A percentile compares a stretch with the other conserved stretches of the same genome.
Conservation (phyloP, 2,888 invertebrate species). For the Dromius quadrimaculatus region DNA sequence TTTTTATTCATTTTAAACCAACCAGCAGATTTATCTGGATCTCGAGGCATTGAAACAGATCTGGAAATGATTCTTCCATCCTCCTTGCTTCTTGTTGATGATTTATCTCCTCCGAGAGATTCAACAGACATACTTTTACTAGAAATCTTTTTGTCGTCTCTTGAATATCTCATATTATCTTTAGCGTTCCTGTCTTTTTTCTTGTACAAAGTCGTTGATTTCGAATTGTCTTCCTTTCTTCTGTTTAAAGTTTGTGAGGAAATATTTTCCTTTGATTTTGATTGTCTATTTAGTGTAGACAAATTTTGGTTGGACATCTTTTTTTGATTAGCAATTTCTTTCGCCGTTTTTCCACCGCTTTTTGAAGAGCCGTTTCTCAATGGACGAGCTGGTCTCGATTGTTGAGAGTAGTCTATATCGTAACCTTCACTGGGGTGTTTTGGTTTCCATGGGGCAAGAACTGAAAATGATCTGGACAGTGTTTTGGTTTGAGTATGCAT, state of each 20-base stretch:
- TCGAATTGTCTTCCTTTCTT: conserved; percentile 60
- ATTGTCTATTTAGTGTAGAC: conserved; percentile 67
- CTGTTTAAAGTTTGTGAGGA: conserved; percentile 59
- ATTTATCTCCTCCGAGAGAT: conserved; percentile 69
- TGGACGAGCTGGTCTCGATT: conserved; percentile 57
- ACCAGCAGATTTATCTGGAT: conserved; percentile 78
- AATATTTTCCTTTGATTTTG: conserved; percentile 64
- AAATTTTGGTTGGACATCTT: conserved; percentile 60
- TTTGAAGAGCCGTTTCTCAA: conserved; percentile 43
- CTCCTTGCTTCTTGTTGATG: conserved; percentile 59
- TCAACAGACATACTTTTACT: conserved; percentile 75
- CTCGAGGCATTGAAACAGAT: conserved; percentile 80
- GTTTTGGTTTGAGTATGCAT: conserved; percentile 76
- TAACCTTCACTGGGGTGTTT: conserved; percentile 78
- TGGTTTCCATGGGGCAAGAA: conserved; percentile 88
- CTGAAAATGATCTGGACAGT: conserved; percentile 83
- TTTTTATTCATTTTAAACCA: conserved; percentile 72
- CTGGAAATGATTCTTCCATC: conserved; percentile 70
- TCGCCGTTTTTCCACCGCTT: conserved; percentile 61
- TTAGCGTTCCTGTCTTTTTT: conserved; percentile 67
- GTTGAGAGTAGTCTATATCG: conserved; percentile 79
- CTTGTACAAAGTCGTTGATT: conserved; percentile 64
- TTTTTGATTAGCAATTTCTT: conserved; percentile 53
- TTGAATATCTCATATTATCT: conserved; percentile 64
- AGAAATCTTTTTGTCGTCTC: conserved; percentile 62